phyloP scores from a whole-genome alignment of 2,888 invertebrate species.

The Orthosia cruda region DNA sequence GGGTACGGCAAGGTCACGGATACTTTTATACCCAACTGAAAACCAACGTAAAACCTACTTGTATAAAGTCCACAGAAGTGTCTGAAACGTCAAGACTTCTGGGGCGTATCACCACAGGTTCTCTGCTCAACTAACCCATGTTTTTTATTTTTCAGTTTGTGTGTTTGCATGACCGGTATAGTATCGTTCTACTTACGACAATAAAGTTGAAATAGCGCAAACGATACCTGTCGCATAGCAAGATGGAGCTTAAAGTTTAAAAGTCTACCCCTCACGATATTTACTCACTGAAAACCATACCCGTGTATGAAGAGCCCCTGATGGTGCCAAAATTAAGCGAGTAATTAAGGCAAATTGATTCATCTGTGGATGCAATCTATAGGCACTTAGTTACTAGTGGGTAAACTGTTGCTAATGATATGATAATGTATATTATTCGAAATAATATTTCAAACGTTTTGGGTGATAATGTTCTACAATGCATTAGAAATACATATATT shows the following conservation, averaged over 20 bases:
- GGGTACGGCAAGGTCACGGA: background rate
- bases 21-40: background rate
- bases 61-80: background rate
- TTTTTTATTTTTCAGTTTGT: too few species aligned
- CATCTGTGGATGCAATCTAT: conserved; percentile 26
- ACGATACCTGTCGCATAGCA: too few species aligned
- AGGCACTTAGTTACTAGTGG: background rate
- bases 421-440: conserved; percentile 27
- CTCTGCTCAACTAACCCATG: too few species aligned
- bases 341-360: conserved; percentile 54
- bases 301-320: conserved; percentile 1
- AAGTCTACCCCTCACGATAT: too few species aligned
- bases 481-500: background rate
- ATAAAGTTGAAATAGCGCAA: too few species aligned
- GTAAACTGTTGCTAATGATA: conserved; percentile 31
- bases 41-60: too few species aligned
- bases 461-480: background rate
- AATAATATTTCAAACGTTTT: background rate
- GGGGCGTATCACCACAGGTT: too few species aligned
- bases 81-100: too few species aligned
- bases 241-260: too few species aligned
- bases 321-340: conserved; percentile 30
- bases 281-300: background rate
- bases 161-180: too few species aligned
- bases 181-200: too few species aligned